phyloP scores from a whole-genome alignment of 2,113 vertebrate genomes.

The Aptenodytes patagonicus region DNA sequence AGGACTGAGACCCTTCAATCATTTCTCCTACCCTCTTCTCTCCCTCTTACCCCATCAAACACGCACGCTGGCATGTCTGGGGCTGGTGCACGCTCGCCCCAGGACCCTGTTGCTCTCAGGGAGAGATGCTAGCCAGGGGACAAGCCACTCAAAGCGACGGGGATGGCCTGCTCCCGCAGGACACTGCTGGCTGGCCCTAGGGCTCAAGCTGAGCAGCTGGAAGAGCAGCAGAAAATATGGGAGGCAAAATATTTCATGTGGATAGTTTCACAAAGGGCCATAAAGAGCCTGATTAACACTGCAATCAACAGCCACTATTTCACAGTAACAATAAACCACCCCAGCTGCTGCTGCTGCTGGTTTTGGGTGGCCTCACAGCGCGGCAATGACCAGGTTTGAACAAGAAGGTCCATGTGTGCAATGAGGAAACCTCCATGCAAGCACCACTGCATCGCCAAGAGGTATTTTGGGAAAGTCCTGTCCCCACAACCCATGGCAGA shows the following conservation, averaged over 20 bases:
- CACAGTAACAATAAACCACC: not conserved
- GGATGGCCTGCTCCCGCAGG: not conserved
- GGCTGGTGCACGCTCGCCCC: not conserved
- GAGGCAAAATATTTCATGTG: not conserved
- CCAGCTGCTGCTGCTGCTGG: not conserved
- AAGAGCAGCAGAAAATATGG: not conserved
- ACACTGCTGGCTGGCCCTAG: not conserved
- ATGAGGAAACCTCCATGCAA: not conserved
- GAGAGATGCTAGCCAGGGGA: not conserved
- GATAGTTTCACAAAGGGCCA: not conserved
- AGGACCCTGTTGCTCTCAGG: not conserved
- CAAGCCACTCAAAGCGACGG: not conserved
- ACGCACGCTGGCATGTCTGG: accelerated
- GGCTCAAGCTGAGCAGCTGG: not conserved
- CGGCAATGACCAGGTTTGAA: not conserved
- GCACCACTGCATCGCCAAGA: not conserved
- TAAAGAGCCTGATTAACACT: not conserved
- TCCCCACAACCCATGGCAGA: not conserved
- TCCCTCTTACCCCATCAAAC: not conserved
- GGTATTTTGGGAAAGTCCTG: not conserved
- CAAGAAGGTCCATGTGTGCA: not conserved
- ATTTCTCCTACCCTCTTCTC: not conserved
- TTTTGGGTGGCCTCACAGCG: not conserved
- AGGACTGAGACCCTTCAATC: not conserved
- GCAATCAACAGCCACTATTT: not conserved